phyloP scores from a whole-genome alignment of 1,140 invertebrate species.

The Galleria mellonella region DNA sequence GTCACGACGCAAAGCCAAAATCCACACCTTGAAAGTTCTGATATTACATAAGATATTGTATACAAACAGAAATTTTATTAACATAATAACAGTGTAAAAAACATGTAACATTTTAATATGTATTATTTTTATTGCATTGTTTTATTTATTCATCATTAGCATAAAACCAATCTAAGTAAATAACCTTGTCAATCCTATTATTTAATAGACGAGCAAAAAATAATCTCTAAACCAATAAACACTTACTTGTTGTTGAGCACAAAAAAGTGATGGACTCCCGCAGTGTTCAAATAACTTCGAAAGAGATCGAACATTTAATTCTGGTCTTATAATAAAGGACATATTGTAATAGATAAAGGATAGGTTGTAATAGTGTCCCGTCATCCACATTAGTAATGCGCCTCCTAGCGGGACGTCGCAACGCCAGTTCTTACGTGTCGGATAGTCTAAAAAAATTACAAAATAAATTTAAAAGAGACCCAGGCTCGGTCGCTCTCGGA shows the following conservation, averaged over 20 bases:
- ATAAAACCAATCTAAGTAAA: constrained; percentile 7
- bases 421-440: constrained; percentile 29
- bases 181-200: constrained; percentile 27
- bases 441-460: constrained; percentile 38
- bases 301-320: constrained; percentile 56
- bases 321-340: constrained; percentile 63
- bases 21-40: no score
- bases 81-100: no score
- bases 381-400: constrained; percentile 58
- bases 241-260: constrained; percentile 32
- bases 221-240: constrained; percentile 46
- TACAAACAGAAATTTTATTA: no score
- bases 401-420: constrained; percentile 51
- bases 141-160: constrained; percentile 1
- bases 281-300: constrained; percentile 48
- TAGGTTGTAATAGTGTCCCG: constrained; percentile 62
- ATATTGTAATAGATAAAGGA: constrained; percentile 64
- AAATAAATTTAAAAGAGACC: constrained; percentile 45
- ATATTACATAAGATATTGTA: no score
- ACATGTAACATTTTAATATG: no score
- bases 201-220: constrained; percentile 18
- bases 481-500: constrained; percentile 37
- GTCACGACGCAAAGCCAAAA: no score
- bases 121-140: not conserved
- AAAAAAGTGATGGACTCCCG: constrained; percentile 47